Evolutionary conservation across 2,888 invertebrate species (phyloP).

Genomic region (Melanchra persicariae): DNA sequence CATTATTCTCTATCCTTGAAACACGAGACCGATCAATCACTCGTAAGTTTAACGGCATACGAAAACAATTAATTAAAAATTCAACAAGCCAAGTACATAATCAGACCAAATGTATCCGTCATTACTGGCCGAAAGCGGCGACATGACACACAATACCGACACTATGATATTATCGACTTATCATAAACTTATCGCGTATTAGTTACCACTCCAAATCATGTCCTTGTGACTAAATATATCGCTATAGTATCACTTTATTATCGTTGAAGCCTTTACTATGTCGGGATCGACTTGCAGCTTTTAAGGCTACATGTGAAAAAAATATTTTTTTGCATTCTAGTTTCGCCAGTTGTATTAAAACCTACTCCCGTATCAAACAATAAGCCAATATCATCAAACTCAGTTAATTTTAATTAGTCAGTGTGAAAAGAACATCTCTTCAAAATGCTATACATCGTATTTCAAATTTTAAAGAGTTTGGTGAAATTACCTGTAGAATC

Average conservation of each 20-base stretch:
- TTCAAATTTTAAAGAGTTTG: neutral
- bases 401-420: too few species aligned
- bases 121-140: constrained; percentile 39
- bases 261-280: constrained; percentile 3
- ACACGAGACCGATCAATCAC: neutral
- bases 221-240: constrained; percentile 42
- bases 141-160: constrained; percentile 29
- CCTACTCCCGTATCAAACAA: too few species aligned
- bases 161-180: constrained; percentile 31
- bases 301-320: neutral
- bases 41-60: neutral
- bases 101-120: constrained; percentile 19
- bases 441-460: neutral
- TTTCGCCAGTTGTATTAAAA: too few species aligned
- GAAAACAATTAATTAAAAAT: constrained; percentile 13
- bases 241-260: constrained; percentile 12
- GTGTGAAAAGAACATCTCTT: too few species aligned
- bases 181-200: constrained; percentile 40
- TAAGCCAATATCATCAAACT: too few species aligned
- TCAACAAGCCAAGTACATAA: constrained; percentile 31
- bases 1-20: constrained; percentile 3
- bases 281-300: neutral
- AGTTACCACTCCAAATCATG: constrained; percentile 24
- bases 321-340: too few species aligned
- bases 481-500: neutral